phyloP scores from a whole-genome alignment of 1,140 invertebrate genomes.

The Drosophila jambulina region DNA sequence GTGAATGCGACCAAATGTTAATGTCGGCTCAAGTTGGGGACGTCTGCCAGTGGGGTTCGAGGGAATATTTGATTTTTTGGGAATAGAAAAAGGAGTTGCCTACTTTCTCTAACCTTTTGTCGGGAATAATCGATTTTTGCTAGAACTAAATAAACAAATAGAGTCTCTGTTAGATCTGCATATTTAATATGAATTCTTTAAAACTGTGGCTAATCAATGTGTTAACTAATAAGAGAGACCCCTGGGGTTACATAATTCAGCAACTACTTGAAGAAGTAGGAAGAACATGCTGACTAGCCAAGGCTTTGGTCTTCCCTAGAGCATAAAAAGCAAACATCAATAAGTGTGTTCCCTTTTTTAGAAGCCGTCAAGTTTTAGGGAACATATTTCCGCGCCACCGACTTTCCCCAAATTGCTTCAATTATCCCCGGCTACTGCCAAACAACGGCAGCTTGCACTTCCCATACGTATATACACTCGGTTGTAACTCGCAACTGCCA shows the following conservation, averaged over 20 bases:
- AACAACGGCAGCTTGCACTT: constrained; percentile 51
- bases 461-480: not conserved
- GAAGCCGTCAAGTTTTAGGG: constrained; percentile 5
- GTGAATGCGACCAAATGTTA: constrained; percentile 72
- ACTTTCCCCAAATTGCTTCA: constrained; percentile 59
- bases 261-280: not conserved
- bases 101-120: not conserved
- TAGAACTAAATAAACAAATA: not conserved
- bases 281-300: not conserved
- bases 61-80: not conserved
- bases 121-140: not conserved
- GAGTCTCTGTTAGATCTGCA: too few species aligned
- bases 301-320: not conserved
- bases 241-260: not conserved
- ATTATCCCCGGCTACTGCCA: constrained; percentile 37
- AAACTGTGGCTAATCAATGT: not conserved
- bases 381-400: constrained; percentile 10
- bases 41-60: constrained; percentile 3
- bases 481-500: constrained; percentile 2
- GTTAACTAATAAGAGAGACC: not conserved
- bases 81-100: not conserved
- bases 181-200: not conserved
- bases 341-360: constrained; percentile 14
- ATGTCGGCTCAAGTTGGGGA: constrained; percentile 56
- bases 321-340: not conserved